These are phyloP conservation scores for Phorcus lineatus DNA, from an alignment of 2,888 invertebrate species.

Conservation along the genomic window DNA sequence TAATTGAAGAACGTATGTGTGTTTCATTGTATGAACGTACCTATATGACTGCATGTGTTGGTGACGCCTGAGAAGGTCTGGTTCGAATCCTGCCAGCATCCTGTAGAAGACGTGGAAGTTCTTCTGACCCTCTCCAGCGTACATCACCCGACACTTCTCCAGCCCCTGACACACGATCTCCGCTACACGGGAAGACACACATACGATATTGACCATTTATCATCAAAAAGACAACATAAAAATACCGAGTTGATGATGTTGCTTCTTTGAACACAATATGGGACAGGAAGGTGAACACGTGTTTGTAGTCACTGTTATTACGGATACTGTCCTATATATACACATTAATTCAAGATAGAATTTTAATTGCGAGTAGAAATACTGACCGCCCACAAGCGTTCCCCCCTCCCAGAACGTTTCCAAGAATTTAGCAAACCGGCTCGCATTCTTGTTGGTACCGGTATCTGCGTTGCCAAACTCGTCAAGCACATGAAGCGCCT, in stretches of 20 bases:
- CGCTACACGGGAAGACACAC: neutral
- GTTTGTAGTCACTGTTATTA: too few relatives aligned
- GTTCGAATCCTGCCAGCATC: neutral
- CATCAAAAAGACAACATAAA: too few relatives aligned
- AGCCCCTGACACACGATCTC: neutral
- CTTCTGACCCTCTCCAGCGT: neutral
- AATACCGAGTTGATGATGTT: too few relatives aligned
- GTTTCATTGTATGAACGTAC: neutral
- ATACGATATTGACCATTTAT: too few relatives aligned
- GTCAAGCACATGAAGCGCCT: neutral
- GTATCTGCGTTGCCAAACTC: neutral
- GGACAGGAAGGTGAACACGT: too few relatives aligned
- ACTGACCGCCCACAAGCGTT: neutral
- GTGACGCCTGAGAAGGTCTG: neutral
- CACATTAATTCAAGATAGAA: too few relatives aligned
- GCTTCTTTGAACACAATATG: too few relatives aligned
- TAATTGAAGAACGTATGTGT: too few relatives aligned
- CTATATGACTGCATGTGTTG: neutral
- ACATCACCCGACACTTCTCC: neutral
- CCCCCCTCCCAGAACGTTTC: neutral
- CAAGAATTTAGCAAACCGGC: neutral
- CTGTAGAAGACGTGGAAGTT: constrained; percentile 1
- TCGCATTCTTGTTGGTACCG: neutral
- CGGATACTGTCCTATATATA: too few relatives aligned
- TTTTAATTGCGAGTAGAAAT: too few relatives aligned